phyloP scores from a whole-genome alignment of 2,888 invertebrate species.

The Epiblema foenella region DNA sequence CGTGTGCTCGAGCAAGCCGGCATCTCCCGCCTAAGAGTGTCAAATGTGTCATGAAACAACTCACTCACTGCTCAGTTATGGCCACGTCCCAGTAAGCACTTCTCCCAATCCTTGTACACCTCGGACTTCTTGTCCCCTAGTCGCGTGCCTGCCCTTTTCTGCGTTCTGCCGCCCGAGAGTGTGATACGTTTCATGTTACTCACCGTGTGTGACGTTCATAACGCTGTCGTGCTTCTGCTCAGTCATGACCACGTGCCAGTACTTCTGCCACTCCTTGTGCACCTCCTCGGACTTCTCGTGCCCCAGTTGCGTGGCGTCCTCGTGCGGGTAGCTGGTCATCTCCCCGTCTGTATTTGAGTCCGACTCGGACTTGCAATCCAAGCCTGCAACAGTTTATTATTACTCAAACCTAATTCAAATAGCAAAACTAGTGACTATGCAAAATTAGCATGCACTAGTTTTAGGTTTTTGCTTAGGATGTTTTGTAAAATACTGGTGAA shows the following conservation, averaged over 20 bases:
- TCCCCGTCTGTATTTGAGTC: conserved; percentile 68
- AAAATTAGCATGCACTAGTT: too few relatives aligned
- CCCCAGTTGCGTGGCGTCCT: conserved; percentile 65
- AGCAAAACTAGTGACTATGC: background rate
- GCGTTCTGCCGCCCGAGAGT: too few relatives aligned
- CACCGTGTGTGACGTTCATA: conserved; percentile 66
- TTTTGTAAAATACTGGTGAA: too few relatives aligned
- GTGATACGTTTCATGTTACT: conserved; percentile 39
- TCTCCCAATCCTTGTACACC: conserved; percentile 69
- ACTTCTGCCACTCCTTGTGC: conserved; percentile 70
- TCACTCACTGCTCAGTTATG: conserved; percentile 55
- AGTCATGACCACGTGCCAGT: conserved; percentile 62
- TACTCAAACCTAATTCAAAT: background rate
- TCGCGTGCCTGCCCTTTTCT: conserved; percentile 50
- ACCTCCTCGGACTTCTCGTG: conserved; percentile 72
- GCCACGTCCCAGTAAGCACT: conserved; percentile 64
- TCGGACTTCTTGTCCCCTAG: conserved; percentile 72
- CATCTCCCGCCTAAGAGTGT: too few relatives aligned
- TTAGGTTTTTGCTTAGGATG: too few relatives aligned
- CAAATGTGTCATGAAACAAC: background rate
- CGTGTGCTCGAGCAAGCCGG: conserved; percentile 47
- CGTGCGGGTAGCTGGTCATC: conserved; percentile 65
- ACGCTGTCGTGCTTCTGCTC: conserved; percentile 59
- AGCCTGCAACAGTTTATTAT: conserved; percentile 50
- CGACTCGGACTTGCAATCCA: conserved; percentile 67